Base-by-base conservation (phyloP, 1,140 invertebrate genomes). In the Lordiphosa clarofinis region DNA sequence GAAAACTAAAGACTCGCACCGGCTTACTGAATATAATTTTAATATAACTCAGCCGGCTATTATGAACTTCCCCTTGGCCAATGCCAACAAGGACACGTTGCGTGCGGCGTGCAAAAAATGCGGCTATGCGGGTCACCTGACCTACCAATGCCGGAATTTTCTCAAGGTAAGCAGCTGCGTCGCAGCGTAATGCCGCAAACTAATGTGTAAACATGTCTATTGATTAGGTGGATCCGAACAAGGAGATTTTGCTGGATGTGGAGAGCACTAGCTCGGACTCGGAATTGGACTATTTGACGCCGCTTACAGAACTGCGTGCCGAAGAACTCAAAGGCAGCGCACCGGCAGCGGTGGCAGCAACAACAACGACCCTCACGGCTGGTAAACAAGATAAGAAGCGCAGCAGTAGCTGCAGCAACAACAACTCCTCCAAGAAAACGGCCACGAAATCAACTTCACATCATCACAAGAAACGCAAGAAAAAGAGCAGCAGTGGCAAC, bases 101-200 rank as follows among this genome's bases (percentile, higher is more conserved):
- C 90, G 95, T 52, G 93, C 95, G 24, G 95, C 96, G 0, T 98
- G 96, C 88, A 96, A 96, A 88, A 97, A 97, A 89, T 98, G 96
- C 90, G 96, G 96, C 44, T 97, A 97, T 89, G 94, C 96, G 56
- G 98, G 98, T 28, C 98, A 99, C 90, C 91, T 99, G 72, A 98
- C 97, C 10, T 99, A 95, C 90, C 97, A 99, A 89, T 99, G 97
- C 89, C 90, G 97, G 74, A 99, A 99, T 89, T 98, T 99, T 90
- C 93, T 99, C 33, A 96, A 97, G 92, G 93, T 96, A 62, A 94
- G 46, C 48, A 35, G 40, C 13, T 42, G 11, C 19, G 28, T 5
- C 7, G 7, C 12, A 42, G n/a, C 46, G n/a, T 49, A 54, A 40
- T 24, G 11, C 46, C 42, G 19, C 13, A 44, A n/a, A 37, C 33